Evolutionary conservation across 2,797 vertebrate species (phyloP).

Genomic region (Malacoraja senta): DNA sequence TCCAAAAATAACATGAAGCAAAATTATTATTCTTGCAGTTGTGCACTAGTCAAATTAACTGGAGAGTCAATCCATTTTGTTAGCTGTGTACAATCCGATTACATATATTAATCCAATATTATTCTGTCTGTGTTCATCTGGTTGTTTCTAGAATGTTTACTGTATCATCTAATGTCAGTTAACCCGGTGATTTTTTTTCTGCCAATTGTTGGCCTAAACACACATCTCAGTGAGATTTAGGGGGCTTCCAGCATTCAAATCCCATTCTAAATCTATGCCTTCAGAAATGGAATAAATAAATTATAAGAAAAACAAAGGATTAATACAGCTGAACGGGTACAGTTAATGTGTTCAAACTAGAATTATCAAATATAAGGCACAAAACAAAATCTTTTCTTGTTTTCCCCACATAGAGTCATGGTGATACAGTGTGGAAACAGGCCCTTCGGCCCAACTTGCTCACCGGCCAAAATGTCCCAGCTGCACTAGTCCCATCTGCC

Average conservation of each 20-base stretch:
- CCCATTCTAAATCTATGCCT: not conserved
- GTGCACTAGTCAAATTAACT: not conserved
- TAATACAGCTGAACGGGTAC: not conserved
- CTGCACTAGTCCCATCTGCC: too few relatives aligned
- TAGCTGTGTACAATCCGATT: not conserved
- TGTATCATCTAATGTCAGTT: not conserved
- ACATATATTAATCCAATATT: not conserved
- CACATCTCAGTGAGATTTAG: not conserved
- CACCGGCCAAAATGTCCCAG: too few relatives aligned
- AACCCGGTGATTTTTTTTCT: too few relatives aligned
- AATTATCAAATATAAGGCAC: too few relatives aligned
- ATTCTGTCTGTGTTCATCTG: not conserved
- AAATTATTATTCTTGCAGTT: not conserved
- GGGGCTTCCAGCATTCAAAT: not conserved
- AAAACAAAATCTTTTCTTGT: too few relatives aligned
- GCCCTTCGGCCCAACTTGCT: too few relatives aligned
- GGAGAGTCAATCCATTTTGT: not conserved
- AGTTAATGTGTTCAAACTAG: not conserved
- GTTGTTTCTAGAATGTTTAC: not conserved
- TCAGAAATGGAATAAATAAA: not conserved
- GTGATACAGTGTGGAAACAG: too few relatives aligned
- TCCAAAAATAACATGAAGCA: not conserved
- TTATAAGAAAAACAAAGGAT: not conserved
- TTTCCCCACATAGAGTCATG: too few relatives aligned
- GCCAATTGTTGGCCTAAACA: too few relatives aligned